Percentiles rank a stretch among this genome's conserved stretches.
Evolutionary conservation across 2,888 invertebrate genomes (phyloP).

Genomic region (Drosophila cognata): DNA sequence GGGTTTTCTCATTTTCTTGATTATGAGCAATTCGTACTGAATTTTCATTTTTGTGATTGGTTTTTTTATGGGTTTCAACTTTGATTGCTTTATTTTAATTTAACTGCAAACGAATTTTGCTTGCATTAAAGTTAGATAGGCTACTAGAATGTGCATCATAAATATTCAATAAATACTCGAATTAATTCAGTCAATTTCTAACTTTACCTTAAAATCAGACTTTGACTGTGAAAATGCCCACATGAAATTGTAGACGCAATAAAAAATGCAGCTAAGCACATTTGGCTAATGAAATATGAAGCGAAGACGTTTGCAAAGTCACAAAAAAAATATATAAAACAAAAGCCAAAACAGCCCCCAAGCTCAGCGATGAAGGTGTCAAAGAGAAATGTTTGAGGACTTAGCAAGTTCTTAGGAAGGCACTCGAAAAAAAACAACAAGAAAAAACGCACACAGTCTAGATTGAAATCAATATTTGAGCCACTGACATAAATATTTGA

Average conservation of each 20-base stretch:
- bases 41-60: not conserved
- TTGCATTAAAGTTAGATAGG: not conserved
- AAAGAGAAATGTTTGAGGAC: slow-evolving; percentile 18
- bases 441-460: slow-evolving; percentile 23
- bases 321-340: not conserved
- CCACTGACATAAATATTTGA: slow-evolving; percentile 66
- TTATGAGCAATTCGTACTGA: not conserved
- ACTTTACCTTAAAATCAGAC: not conserved
- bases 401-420: slow-evolving; percentile 27
- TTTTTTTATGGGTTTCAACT: not conserved
- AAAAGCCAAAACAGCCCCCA: not conserved
- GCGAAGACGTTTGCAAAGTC: not conserved
- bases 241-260: not conserved
- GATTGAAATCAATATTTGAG: slow-evolving; percentile 73
- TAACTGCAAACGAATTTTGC: not conserved
- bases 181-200: not conserved
- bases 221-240: not conserved
- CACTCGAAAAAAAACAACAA: slow-evolving; percentile 25
- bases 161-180: not conserved
- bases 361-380: slow-evolving; percentile 27
- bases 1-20: not conserved
- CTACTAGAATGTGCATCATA: not conserved
- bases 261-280: not conserved
- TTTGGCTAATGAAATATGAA: slow-evolving; percentile 9
- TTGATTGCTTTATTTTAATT: not conserved